Conservation (phyloP, 2,888 invertebrate genomes). For the Drosophila mimica region DNA sequence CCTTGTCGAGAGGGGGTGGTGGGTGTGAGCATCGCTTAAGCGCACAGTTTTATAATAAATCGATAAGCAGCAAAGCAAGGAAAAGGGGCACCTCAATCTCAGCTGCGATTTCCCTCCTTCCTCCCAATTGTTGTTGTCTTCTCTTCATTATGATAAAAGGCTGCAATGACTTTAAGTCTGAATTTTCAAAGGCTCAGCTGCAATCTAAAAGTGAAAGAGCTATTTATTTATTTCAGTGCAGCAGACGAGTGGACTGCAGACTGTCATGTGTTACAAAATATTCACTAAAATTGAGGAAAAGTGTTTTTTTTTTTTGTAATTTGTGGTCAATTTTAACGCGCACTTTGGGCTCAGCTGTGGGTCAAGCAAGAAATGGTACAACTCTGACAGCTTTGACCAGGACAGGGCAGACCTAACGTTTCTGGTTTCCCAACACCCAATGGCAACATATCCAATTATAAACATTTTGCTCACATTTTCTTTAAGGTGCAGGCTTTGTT, state of each 20-base stretch:
- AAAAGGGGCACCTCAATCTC: slow-evolving; percentile 41
- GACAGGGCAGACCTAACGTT: background rate
- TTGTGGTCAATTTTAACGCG: background rate
- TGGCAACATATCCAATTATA: too few species aligned
- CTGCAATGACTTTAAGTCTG: slow-evolving; percentile 21
- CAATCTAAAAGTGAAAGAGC: slow-evolving; percentile 17
- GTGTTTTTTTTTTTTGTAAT: background rate
- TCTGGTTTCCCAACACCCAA: background rate
- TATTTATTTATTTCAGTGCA: background rate
- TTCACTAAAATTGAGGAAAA: background rate
- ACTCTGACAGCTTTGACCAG: background rate
- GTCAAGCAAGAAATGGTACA: background rate
- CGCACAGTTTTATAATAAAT: slow-evolving; percentile 71
- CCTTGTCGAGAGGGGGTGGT: background rate
- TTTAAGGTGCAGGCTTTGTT: too few species aligned
- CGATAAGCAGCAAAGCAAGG: slow-evolving; percentile 55
- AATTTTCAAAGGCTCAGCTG: slow-evolving; percentile 19
- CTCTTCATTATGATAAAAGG: slow-evolving; percentile 1
- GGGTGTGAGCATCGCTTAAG: slow-evolving; percentile 48
- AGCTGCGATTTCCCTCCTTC: slow-evolving; percentile 40
- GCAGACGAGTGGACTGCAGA: background rate
- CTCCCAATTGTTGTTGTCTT: background rate
- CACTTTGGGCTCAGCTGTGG: background rate
- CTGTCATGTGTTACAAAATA: background rate
- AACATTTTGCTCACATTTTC: too few species aligned